Evolutionary conservation across 1,140 invertebrate genomes (phyloP), one percentile per base, ranked within the genome.

Genomic region (Drosophila subobscura): DNA sequence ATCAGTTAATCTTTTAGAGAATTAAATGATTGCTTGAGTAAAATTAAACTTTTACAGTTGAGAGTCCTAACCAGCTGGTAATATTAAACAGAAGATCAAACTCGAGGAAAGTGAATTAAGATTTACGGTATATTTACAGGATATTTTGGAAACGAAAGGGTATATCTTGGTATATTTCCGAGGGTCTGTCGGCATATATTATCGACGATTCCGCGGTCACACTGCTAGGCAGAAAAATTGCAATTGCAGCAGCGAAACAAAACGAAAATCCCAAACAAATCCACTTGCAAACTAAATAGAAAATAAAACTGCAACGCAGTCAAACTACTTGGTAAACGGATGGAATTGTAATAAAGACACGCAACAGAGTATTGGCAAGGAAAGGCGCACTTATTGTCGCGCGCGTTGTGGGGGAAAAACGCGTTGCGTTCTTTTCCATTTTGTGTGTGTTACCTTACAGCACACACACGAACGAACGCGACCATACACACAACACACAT

Each of bases 351-450:
- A 64, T 65, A 50, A 56, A 60, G 59, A 37, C 41, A 47, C 52
- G 7, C 41, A 20, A 83, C 47, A 46, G 61, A 27, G 10, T 41
- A 37, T 37, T 37, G 57, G 50, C 29, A 60, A 57, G 29, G 27
- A 75, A 54, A 50, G 65, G 79, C 65, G 72, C 45, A 75, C 54
- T 51, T 59, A 64, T 47, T 55, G 74, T 72, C 71, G 75, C 72
- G 83, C 83, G 83, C 81, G 81, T 75, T 83, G 37, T 47, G 70
- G 79, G 72, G 63, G 71, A 67, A 78, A 78, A 68, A 73, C 63
- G 74, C 74, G 74, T 88, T 88, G 83, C 77, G 81, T 88, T 88
- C 83, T 80, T 80, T 77, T 88, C 77, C 63, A 77, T 70, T 67
- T 79, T 67, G 57, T 65, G 66, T 37, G 71, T 73, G 63, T 78